Conservation (phyloP, 2,888 invertebrate species). For the Agelastica alni region DNA sequence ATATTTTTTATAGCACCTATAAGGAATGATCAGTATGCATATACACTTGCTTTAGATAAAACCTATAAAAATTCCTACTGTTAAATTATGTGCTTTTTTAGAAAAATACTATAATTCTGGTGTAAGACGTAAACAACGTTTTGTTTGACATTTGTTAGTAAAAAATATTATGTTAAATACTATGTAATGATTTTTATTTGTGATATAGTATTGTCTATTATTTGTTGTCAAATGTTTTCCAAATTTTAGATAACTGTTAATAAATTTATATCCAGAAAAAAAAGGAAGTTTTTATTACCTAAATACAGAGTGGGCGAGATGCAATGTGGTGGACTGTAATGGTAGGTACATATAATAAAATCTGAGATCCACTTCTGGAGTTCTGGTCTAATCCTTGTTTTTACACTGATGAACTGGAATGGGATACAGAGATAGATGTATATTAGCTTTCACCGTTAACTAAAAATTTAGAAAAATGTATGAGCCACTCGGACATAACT, state of each 20-base stretch:
- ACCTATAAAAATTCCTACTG: not conserved
- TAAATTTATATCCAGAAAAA: slow-evolving; percentile 13
- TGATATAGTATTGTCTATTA: not conserved
- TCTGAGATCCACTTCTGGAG: too few species aligned
- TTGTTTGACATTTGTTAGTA: slow-evolving; percentile 8
- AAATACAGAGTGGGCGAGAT: too few species aligned
- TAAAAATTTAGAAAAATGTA: too few species aligned
- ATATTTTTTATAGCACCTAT: slow-evolving; percentile 18
- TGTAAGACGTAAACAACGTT: not conserved
- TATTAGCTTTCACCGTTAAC: too few species aligned
- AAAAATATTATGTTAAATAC: not conserved
- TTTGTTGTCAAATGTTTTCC: slow-evolving; percentile 5
- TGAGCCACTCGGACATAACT: too few species aligned
- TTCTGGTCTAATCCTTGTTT: too few species aligned
- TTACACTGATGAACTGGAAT: too few species aligned
- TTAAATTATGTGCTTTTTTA: slow-evolving; percentile 14
- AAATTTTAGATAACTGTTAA: slow-evolving; percentile 18
- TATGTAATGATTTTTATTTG: not conserved
- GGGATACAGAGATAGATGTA: too few species aligned
- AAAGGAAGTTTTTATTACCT: too few species aligned
- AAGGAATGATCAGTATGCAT: slow-evolving; percentile 3
- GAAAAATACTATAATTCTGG: slow-evolving; percentile 2
- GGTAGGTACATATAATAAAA: too few species aligned
- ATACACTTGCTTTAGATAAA: slow-evolving; percentile 6
- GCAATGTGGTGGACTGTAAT: too few species aligned